Percentiles rank a stretch among this genome's conserved stretches.
These are phyloP conservation scores for Hystrix cristata DNA, from an alignment of 2,113 vertebrate species.

Conservation along the genomic window DNA sequence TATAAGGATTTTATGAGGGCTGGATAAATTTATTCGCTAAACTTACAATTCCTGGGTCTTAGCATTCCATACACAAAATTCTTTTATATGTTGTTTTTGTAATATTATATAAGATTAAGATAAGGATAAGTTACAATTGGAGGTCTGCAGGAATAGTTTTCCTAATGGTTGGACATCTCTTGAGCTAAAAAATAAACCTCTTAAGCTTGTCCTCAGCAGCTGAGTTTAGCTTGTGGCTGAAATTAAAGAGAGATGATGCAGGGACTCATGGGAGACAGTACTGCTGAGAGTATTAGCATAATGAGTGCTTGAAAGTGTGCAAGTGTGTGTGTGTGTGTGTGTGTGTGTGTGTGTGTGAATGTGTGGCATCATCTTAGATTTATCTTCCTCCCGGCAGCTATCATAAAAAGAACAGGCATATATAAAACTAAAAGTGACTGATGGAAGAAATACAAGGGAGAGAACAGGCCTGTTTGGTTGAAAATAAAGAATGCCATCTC, in stretches of 20 bases:
- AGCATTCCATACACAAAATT: neutral
- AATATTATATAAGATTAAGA: neutral
- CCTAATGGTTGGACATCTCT: conserved; percentile 20
- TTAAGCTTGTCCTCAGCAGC: neutral
- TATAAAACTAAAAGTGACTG: neutral
- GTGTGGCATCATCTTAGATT: neutral
- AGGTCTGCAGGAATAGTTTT: conserved; percentile 40
- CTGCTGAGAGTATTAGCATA: neutral
- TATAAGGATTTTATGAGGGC: neutral
- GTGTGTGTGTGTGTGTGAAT: neutral
- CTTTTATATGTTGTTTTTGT: neutral
- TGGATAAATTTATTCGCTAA: conserved; percentile 8
- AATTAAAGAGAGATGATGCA: conserved; percentile 24
- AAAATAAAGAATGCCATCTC: neutral
- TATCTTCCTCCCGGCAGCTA: neutral
- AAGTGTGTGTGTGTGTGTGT: neutral
- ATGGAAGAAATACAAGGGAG: neutral
- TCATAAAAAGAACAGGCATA: neutral
- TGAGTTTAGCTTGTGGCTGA: conserved; percentile 24
- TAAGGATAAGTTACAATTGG: neutral
- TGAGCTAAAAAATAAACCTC: neutral
- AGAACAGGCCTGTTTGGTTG: neutral
- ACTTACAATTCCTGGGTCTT: neutral
- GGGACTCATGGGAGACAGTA: neutral
- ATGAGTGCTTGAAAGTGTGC: neutral